Evolutionary conservation across 2,888 invertebrate species (phyloP).

Genomic region (Latrodectus elegans): DNA sequence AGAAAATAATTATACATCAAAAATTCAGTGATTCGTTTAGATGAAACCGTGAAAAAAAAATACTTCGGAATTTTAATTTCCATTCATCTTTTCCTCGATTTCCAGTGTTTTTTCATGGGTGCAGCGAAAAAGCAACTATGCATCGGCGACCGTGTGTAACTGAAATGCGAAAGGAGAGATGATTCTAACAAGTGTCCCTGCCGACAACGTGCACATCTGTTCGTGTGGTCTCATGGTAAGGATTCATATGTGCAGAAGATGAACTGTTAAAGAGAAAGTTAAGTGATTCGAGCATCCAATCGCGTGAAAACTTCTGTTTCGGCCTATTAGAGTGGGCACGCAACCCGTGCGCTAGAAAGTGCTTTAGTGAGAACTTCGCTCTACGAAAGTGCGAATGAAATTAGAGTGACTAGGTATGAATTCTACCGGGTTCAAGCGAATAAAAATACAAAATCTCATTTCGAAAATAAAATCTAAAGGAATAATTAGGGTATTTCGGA

Average conservation of each 20-base stretch:
- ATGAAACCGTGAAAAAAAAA: conserved; percentile 8
- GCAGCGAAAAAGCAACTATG: conserved; percentile 32
- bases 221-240: too few species aligned
- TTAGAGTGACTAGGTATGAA: too few species aligned
- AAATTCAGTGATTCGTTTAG: conserved; percentile 29
- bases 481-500: too few species aligned
- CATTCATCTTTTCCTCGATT: not conserved
- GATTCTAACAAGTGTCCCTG: not conserved
- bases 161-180: conserved; percentile 30
- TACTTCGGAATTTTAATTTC: conserved; percentile 33
- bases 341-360: not conserved
- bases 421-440: too few species aligned
- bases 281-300: not conserved
- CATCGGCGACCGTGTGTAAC: conserved; percentile 60
- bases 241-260: not conserved
- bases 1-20: conserved; percentile 2
- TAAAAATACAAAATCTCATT: too few species aligned
- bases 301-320: not conserved
- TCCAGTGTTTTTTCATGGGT: conserved; percentile 10
- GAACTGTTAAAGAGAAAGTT: not conserved
- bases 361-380: too few species aligned
- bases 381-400: too few species aligned
- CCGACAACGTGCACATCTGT: not conserved
- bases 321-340: not conserved
- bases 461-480: too few species aligned